Percentiles rank a stretch among this genome's conserved stretches.
These are phyloP conservation scores for Alosa sapidissima DNA, from an alignment of 2,797 vertebrate genomes.

Conservation along the genomic window DNA sequence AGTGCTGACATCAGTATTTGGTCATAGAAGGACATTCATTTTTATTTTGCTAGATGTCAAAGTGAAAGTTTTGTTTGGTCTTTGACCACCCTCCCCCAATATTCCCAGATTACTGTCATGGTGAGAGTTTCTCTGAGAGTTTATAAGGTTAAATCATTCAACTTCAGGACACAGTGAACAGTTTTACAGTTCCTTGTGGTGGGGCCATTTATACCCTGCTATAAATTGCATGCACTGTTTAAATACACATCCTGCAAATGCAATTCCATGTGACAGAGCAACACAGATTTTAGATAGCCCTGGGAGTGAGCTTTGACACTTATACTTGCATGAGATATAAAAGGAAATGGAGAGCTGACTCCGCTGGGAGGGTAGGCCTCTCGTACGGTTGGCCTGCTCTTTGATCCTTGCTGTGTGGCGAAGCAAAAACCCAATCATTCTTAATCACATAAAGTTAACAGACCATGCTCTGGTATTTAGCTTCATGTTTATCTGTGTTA, in stretches of 20 bases:
- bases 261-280: constrained; percentile 62
- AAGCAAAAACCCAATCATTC: constrained; percentile 79
- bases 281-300: constrained; percentile 55
- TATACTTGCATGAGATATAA: constrained; percentile 64
- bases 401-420: constrained; percentile 72
- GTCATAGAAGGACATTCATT: neutral
- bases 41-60: neutral
- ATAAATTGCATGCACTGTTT: constrained; percentile 47
- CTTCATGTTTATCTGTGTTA: constrained; percentile 78
- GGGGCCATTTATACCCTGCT: constrained; percentile 43
- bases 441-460: constrained; percentile 78
- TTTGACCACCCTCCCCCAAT: neutral
- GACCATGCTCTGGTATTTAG: constrained; percentile 79
- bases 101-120: constrained; percentile 41
- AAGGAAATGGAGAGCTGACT: constrained; percentile 57
- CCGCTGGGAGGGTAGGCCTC: constrained; percentile 58
- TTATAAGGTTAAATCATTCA: constrained; percentile 61
- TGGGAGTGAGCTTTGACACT: constrained; percentile 60
- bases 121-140: constrained; percentile 37
- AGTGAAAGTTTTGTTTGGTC: constrained; percentile 28
- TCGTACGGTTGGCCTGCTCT: constrained; percentile 64
- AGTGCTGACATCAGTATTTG: neutral
- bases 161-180: constrained; percentile 45
- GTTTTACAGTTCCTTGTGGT: constrained; percentile 51
- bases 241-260: constrained; percentile 60